Evolutionary conservation across 2,797 vertebrate species (phyloP).

Genomic region (Gephyroberyx darwinii): DNA sequence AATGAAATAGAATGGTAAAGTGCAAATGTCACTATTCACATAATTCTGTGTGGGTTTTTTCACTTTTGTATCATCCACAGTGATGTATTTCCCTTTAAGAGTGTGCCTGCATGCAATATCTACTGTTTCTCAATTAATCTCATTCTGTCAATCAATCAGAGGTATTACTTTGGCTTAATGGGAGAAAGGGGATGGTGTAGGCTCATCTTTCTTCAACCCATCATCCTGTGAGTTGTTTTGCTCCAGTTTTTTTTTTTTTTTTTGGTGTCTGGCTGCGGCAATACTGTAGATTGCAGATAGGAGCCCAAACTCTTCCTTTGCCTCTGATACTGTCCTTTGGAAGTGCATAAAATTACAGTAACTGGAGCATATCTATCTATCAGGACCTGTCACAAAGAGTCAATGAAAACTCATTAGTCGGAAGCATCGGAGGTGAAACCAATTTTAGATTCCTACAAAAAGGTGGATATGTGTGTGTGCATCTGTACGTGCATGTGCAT

Average conservation of each 20-base stretch:
- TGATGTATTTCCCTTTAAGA: conserved; percentile 44
- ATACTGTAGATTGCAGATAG: conserved; percentile 16
- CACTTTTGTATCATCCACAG: conserved; percentile 28
- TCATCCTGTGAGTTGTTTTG: conserved; percentile 32
- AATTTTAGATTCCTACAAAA: conserved; percentile 65
- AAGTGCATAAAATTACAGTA: conserved; percentile 49
- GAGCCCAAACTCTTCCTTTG: neutral
- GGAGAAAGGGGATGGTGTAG: conserved; percentile 37
- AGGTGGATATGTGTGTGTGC: conserved; percentile 16
- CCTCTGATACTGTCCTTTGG: conserved; percentile 10
- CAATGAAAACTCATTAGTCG: conserved; percentile 68
- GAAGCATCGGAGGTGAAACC: conserved; percentile 66
- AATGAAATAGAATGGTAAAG: neutral
- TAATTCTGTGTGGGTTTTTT: neutral
- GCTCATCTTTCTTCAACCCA: conserved; percentile 46
- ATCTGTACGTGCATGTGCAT: too few species aligned
- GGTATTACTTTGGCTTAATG: conserved; percentile 46
- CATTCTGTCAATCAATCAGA: conserved; percentile 70
- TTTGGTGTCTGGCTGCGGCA: neutral
- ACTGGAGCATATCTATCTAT: conserved; percentile 67
- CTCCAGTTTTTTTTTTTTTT: conserved; percentile 22
- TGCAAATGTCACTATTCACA: neutral
- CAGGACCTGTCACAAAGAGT: conserved; percentile 59
- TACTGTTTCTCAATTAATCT: conserved; percentile 40
- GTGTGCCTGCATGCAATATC: conserved; percentile 17